Conservation (phyloP, 2,113 vertebrate genomes). For the Anguilla japonica region DNA sequence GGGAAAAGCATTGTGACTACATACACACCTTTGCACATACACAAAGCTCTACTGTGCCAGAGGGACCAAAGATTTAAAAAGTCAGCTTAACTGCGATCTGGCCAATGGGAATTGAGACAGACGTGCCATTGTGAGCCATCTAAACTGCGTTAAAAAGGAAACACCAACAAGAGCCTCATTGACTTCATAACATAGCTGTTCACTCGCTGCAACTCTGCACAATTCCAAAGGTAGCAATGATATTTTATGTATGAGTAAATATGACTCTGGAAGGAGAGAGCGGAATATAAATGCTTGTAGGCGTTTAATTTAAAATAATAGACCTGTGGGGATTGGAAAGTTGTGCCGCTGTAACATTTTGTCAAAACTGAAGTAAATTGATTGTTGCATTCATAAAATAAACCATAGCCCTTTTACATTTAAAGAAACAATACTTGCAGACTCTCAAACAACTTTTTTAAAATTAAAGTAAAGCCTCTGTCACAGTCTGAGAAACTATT, state of each 20-base stretch:
- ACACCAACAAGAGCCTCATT: neutral
- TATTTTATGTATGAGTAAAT: neutral
- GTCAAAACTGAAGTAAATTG: neutral
- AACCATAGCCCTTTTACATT: neutral
- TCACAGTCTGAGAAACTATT: conserved; percentile 22
- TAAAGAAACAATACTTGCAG: neutral
- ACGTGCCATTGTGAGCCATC: neutral
- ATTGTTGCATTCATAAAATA: neutral
- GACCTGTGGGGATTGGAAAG: neutral
- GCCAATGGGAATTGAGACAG: neutral
- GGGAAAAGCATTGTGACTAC: neutral
- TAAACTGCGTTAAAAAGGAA: neutral
- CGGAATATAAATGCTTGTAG: neutral
- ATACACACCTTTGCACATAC: neutral
- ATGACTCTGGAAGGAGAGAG: neutral
- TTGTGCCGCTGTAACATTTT: neutral
- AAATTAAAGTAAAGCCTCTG: conserved; percentile 10
- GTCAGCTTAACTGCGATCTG: neutral
- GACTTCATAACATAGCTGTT: neutral
- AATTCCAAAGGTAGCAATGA: neutral
- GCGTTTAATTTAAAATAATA: neutral
- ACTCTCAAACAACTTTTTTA: neutral
- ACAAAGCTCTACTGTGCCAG: neutral
- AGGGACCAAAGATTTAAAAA: neutral
- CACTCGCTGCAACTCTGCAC: neutral